These are phyloP conservation scores for Montipora foliosa DNA, from an alignment of 64 coral and sea anemone genomes.

Conservation along the genomic window DNA sequence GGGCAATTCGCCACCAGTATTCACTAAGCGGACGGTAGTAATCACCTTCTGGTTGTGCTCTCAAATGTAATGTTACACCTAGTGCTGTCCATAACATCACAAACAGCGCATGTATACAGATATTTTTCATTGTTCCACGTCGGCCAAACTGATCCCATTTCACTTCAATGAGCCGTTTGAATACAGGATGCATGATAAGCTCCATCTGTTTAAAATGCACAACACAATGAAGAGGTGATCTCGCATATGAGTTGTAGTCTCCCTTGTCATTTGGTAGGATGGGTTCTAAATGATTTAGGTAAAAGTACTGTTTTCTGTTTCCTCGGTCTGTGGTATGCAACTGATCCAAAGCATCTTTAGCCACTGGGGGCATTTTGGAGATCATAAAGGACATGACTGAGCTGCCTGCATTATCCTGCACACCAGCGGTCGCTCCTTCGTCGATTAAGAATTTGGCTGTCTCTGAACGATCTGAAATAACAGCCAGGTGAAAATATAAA, in stretches of 20 bases:
- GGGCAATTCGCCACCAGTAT: slow-evolving; percentile 95
- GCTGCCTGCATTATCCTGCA: slow-evolving; percentile 78
- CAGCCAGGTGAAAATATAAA: too few species aligned
- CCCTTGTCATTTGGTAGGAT: slow-evolving; percentile 31
- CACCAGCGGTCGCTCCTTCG: slow-evolving; percentile 73
- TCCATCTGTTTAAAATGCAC: slow-evolving; percentile 96
- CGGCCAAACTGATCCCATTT: slow-evolving; percentile 95
- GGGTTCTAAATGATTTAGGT: slow-evolving; percentile 94
- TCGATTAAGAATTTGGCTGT: slow-evolving; percentile 93
- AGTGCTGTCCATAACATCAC: slow-evolving; percentile 86
- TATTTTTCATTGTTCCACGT: slow-evolving; percentile 75
- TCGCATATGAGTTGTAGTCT: slow-evolving; percentile 8
- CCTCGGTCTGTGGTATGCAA: slow-evolving; percentile 94
- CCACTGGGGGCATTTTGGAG: slow-evolving; percentile 98
- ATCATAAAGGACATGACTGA: slow-evolving; percentile 96
- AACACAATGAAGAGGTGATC: slow-evolving; percentile 83
- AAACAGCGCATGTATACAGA: slow-evolving; percentile 85
- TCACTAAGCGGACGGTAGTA: slow-evolving; percentile 80
- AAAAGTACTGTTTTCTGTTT: slow-evolving; percentile 96
- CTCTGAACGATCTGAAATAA: slow-evolving; percentile 87
- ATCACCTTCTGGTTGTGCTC: slow-evolving; percentile 16
- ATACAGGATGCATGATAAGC: slow-evolving; percentile 97
- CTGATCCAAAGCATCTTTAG: slow-evolving; percentile 95
- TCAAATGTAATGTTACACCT: slow-evolving; percentile 82
- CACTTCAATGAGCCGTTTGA: slow-evolving; percentile 91